Conservation (phyloP, 2,113 vertebrate species). For the Boulengeromyrus knoepffleri region DNA sequence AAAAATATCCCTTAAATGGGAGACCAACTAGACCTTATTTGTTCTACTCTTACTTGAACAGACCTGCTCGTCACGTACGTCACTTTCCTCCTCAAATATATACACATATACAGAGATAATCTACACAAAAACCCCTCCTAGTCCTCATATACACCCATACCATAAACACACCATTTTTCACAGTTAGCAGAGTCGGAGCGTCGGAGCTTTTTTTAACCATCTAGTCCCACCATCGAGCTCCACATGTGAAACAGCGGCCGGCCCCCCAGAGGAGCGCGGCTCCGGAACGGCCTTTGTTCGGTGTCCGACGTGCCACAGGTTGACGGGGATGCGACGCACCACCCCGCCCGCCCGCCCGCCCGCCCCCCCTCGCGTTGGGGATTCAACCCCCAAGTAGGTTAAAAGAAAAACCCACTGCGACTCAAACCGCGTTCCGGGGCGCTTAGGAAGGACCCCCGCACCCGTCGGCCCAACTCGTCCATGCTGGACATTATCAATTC, state of each 20-base stretch:
- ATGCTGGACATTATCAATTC: neutral
- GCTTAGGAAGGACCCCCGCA: neutral
- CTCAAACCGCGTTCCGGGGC: neutral
- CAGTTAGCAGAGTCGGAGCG: neutral
- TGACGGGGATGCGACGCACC: constrained; percentile 43
- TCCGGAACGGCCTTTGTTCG: constrained; percentile 54
- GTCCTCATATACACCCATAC: neutral
- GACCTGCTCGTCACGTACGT: neutral
- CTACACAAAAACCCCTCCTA: neutral
- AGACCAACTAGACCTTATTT: neutral
- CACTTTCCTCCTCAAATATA: neutral
- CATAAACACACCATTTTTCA: neutral
- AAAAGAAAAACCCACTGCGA: neutral
- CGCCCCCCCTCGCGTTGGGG: neutral
- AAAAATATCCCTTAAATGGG: neutral
- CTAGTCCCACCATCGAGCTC: neutral
- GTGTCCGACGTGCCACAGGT: constrained; percentile 62
- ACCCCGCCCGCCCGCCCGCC: neutral
- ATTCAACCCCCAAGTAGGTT: neutral
- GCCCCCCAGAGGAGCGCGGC: neutral
- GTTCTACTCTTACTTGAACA: neutral
- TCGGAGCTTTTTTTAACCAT: neutral
- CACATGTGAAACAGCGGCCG: neutral
- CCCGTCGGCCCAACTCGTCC: neutral
- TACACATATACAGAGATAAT: neutral